phyloP scores from a whole-genome alignment of 2,113 vertebrate genomes.

The human region DNA sequence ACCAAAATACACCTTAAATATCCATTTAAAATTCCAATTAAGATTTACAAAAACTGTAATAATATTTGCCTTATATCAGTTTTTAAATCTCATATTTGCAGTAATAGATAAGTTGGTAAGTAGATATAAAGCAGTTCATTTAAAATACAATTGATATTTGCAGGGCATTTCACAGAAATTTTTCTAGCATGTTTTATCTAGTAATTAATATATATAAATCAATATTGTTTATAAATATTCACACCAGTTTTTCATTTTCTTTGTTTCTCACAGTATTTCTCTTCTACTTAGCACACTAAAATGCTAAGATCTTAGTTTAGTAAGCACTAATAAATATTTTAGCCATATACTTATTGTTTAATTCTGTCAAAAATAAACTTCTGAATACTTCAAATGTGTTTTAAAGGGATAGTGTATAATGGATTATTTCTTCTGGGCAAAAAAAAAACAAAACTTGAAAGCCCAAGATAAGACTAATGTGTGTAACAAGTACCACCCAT shows the following conservation, averaged over 20 bases:
- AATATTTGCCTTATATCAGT: neutral
- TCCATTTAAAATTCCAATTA: conserved; percentile 26
- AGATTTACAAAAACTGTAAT: neutral
- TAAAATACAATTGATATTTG: conserved; percentile 6
- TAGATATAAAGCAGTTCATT: neutral
- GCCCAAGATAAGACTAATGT: neutral
- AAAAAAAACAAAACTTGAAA: neutral
- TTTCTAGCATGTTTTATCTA: neutral
- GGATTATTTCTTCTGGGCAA: neutral
- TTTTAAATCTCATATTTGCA: neutral
- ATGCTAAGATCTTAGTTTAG: neutral
- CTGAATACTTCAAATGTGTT: neutral
- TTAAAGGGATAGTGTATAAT: neutral
- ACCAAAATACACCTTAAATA: conserved; percentile 2
- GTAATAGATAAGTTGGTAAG: neutral
- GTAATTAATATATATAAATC: neutral
- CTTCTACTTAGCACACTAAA: neutral
- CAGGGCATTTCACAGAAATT: neutral
- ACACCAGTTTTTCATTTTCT: neutral
- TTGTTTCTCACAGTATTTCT: neutral
- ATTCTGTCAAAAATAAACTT: conserved; percentile 17
- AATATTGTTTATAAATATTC: conserved; percentile 31
- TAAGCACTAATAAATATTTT: conserved; percentile 35
- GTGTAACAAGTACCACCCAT: neutral
- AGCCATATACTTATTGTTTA: conserved; percentile 16